phyloP scores from a whole-genome alignment of 2,888 invertebrate genomes.

The Odontothrips loti region DNA sequence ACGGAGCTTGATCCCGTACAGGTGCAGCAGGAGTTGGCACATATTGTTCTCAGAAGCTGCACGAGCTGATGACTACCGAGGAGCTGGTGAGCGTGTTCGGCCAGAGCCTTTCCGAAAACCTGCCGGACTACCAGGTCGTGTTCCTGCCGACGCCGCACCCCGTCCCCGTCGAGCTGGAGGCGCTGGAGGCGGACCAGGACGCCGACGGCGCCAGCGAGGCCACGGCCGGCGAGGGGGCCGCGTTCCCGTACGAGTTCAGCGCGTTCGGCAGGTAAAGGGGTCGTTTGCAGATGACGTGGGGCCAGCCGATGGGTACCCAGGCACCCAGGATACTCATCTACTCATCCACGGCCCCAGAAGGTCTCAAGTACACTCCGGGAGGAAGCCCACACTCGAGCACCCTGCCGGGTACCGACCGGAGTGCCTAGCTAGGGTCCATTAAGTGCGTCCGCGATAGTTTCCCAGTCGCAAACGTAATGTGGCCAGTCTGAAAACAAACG shows the following conservation, averaged over 20 bases:
- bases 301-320: too few relatives aligned
- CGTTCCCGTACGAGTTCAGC: constrained; percentile 55
- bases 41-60: constrained; percentile 40
- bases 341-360: too few relatives aligned
- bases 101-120: constrained; percentile 44
- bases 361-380: too few relatives aligned
- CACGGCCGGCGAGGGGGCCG: constrained; percentile 46
- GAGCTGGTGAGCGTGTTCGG: constrained; percentile 50
- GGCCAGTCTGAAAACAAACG: too few relatives aligned
- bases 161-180: constrained; percentile 43
- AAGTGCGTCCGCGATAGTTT: too few relatives aligned
- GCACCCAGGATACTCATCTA: too few relatives aligned
- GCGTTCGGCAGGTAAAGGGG: constrained; percentile 51
- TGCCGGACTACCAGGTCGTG: constrained; percentile 59
- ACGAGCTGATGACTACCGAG: constrained; percentile 47
- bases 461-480: too few relatives aligned
- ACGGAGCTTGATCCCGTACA: neutral
- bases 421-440: too few relatives aligned
- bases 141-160: constrained; percentile 55
- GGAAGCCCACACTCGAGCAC: neutral
- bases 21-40: too few relatives aligned
- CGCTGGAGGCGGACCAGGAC: neutral
- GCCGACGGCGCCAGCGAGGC: neutral
- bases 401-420: too few relatives aligned
- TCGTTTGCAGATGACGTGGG: too few relatives aligned